A percentile compares a stretch with the other conserved stretches of the same genome.
These are phyloP conservation scores for Caenorhabditis imperialis DNA, from an alignment of 2,888 invertebrate genomes.

Conservation along the genomic window DNA sequence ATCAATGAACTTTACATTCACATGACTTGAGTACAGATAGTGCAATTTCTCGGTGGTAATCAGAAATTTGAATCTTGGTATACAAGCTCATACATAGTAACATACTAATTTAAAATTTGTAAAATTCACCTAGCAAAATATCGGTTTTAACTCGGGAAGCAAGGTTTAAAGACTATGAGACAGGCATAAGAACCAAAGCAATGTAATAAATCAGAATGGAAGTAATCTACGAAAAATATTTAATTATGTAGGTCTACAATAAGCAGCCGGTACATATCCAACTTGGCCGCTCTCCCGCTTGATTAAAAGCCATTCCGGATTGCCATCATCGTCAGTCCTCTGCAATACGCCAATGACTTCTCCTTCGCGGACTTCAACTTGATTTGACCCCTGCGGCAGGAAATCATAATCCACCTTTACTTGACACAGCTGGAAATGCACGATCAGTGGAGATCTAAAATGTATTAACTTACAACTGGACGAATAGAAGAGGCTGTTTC, in stretches of 20 bases:
- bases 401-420: slow-evolving; percentile 67
- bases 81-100: too few species aligned
- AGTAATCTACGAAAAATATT: neutral
- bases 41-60: too few species aligned
- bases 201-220: neutral
- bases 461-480: slow-evolving; percentile 42
- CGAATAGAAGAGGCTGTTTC: slow-evolving; percentile 22
- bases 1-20: too few species aligned
- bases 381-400: slow-evolving; percentile 66
- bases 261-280: slow-evolving; percentile 71
- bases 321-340: slow-evolving; percentile 69
- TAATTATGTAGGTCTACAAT: slow-evolving; percentile 52
- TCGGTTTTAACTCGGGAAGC: too few species aligned
- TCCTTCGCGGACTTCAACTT: slow-evolving; percentile 63
- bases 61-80: too few species aligned
- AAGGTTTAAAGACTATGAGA: too few species aligned
- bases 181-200: too few species aligned
- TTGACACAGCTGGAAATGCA: slow-evolving; percentile 57
- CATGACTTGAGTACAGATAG: too few species aligned
- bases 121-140: too few species aligned
- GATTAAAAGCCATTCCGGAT: slow-evolving; percentile 70
- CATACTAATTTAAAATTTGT: too few species aligned
- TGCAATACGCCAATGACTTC: slow-evolving; percentile 60
- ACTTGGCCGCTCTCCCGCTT: slow-evolving; percentile 45
- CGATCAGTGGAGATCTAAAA: too few species aligned